Evolutionary conservation across 2,888 invertebrate species (phyloP).

Genomic region (Neoscelio sp.): DNA sequence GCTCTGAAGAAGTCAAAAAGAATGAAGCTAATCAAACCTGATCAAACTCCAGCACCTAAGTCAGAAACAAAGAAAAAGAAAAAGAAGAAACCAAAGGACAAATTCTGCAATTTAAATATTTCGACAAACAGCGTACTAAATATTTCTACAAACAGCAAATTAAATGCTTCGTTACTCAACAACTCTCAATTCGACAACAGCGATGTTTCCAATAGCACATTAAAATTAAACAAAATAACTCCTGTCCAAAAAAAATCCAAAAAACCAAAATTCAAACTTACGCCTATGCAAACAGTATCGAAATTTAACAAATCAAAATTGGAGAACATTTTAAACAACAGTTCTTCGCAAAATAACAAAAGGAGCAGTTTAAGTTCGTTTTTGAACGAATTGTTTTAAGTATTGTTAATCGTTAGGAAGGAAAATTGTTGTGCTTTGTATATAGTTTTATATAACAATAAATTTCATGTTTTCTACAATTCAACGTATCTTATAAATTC

Average conservation of each 20-base stretch:
- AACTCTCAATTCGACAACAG: too few species aligned
- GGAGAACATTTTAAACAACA: constrained; percentile 73
- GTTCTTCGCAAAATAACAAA: too few species aligned
- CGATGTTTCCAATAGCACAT: constrained; percentile 14
- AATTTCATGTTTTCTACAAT: background rate
- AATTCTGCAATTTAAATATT: constrained; percentile 82
- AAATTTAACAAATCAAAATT: constrained; percentile 75
- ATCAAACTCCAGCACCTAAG: constrained; percentile 2
- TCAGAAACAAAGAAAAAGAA: constrained; percentile 72
- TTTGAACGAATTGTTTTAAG: constrained; percentile 74
- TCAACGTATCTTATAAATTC: background rate
- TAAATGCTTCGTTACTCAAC: constrained; percentile 9
- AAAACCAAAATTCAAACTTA: constrained; percentile 32
- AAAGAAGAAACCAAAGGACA: constrained; percentile 80
- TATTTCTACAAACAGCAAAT: constrained; percentile 13
- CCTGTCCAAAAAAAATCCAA: constrained; percentile 10
- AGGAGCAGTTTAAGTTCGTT: constrained; percentile 77
- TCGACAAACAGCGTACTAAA: constrained; percentile 43
- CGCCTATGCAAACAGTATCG: constrained; percentile 70
- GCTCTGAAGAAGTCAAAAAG: constrained; percentile 73
- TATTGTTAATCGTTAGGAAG: too few species aligned
- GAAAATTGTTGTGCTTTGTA: too few species aligned
- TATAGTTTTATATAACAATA: too few species aligned
- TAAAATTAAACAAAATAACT: constrained; percentile 6
- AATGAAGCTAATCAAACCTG: constrained; percentile 55